Evolutionary conservation across 2,888 invertebrate species (phyloP).

Genomic region (Diogma glabrata): DNA sequence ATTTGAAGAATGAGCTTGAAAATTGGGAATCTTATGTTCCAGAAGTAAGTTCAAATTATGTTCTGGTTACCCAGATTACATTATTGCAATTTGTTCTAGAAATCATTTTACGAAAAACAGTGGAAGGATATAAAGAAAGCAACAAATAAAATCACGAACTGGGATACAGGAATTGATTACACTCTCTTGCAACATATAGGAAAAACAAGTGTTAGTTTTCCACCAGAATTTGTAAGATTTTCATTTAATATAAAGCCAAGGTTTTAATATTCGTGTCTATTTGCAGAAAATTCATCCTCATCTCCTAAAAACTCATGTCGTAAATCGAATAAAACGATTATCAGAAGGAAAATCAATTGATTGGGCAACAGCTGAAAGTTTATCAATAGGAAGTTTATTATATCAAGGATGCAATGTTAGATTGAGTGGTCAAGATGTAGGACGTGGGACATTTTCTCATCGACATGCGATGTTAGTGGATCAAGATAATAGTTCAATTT

Average conservation of each 20-base stretch:
- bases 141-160: slow-evolving; percentile 59
- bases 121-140: slow-evolving; percentile 69
- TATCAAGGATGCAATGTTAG: slow-evolving; percentile 74
- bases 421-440: slow-evolving; percentile 92
- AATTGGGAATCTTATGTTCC: slow-evolving; percentile 49
- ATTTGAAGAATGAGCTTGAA: slow-evolving; percentile 56
- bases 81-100: too few species aligned
- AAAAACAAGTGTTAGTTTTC: slow-evolving; percentile 62
- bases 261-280: too few species aligned
- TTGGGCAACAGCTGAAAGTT: slow-evolving; percentile 92
- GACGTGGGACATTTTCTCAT: slow-evolving; percentile 94
- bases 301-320: slow-evolving; percentile 66
- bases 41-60: slow-evolving; percentile 37
- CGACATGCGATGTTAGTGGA: slow-evolving; percentile 93
- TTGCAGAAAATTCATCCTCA: slow-evolving; percentile 72
- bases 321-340: slow-evolving; percentile 57
- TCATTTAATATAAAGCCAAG: too few species aligned
- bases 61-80: too few species aligned
- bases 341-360: slow-evolving; percentile 61
- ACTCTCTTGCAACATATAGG: slow-evolving; percentile 67
- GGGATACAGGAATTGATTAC: slow-evolving; percentile 83
- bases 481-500: slow-evolving; percentile 67
- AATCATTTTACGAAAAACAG: slow-evolving; percentile 57
- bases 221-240: slow-evolving; percentile 62
- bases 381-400: slow-evolving; percentile 62